A percentile compares a stretch with the other conserved stretches of the same genome.
Conservation (phyloP, 1,140 invertebrate species). For the Calycopis cecrops region DNA sequence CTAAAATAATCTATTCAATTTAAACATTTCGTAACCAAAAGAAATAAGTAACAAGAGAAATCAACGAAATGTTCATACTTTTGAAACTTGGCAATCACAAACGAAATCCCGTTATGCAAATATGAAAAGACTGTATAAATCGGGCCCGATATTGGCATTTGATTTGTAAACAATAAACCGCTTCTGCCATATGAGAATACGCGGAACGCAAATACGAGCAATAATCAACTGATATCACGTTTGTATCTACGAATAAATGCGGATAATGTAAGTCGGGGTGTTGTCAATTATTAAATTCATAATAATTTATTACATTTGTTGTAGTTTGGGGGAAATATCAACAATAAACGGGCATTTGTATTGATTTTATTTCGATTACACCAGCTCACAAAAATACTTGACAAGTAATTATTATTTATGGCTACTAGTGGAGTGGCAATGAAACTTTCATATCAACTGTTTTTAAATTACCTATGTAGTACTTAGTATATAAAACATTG, state of each 20-base stretch:
- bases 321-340: too few species aligned
- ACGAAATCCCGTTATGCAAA: slow-evolving; percentile 66
- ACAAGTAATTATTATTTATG: too few species aligned
- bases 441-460: too few species aligned
- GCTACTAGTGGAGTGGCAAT: too few species aligned
- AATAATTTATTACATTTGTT: too few species aligned
- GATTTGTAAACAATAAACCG: slow-evolving; percentile 56
- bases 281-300: too few species aligned
- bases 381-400: too few species aligned
- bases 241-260: slow-evolving; percentile 1
- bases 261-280: too few species aligned
- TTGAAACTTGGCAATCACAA: slow-evolving; percentile 33
- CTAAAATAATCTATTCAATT: not conserved
- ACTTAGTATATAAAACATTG: too few species aligned
- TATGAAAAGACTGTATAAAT: slow-evolving; percentile 62
- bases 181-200: slow-evolving; percentile 1
- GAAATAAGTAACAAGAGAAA: slow-evolving; percentile 2
- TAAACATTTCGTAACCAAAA: not conserved
- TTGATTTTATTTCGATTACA: too few species aligned
- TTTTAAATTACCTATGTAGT: too few species aligned
- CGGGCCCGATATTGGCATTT: slow-evolving; percentile 56
- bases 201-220: not conserved
- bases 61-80: slow-evolving; percentile 17
- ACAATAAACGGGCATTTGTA: too few species aligned
- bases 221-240: slow-evolving; percentile 3